Base-by-base conservation (phyloP, 2,797 vertebrate species). In the Pangasius larnaudii region DNA sequence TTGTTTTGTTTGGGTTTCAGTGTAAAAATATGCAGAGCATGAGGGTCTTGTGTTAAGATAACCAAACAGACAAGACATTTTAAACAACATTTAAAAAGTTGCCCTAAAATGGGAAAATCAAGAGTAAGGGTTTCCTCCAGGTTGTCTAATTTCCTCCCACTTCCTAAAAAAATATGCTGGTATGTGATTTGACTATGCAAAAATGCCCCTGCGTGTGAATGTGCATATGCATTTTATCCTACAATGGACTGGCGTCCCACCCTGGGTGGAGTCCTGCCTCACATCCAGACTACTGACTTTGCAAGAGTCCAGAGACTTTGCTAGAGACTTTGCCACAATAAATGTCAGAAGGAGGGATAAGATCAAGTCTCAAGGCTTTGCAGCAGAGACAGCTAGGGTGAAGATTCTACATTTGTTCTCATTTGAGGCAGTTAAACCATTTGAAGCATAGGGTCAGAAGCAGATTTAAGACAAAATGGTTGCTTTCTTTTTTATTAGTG, bases 11-110 rank as follows among this genome's bases (percentile, higher is more conserved):
- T 80, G 78, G 56, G 10, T 80, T 82, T 0, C 58, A 46, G 18
- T 63, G 19, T 82, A 46, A 80, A 80, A 81, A 27, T 61, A 81
- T 61, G 22, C 79, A 16, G 36, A 65, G 59, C 59, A 83, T 10
- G 8, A 65, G 13, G 27, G n/a, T 27, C 27, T 82, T n/a, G 39
- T 46, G 36, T n/a, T 46, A 65, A n/a, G 27, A 65, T 18, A n/a
- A 65, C 5, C 0, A 61, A 81, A 46, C 58, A 82, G 46, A n/a
- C 58, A 82, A 42, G 58, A 18, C 24, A 18, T 14, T 81, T 42
- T 51, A 18, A 80, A 80, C 42, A 53, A 9, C n/a, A 81, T 61
- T 39, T 16, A 5, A 80, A 24, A 22, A 27, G 36, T n/a, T 82
- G 79, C 8, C 36, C 58, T n/a, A 30, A 83, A 30, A 83, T 65